Conservation (phyloP, 2,797 vertebrate genomes). For the Xenops minutus region DNA sequence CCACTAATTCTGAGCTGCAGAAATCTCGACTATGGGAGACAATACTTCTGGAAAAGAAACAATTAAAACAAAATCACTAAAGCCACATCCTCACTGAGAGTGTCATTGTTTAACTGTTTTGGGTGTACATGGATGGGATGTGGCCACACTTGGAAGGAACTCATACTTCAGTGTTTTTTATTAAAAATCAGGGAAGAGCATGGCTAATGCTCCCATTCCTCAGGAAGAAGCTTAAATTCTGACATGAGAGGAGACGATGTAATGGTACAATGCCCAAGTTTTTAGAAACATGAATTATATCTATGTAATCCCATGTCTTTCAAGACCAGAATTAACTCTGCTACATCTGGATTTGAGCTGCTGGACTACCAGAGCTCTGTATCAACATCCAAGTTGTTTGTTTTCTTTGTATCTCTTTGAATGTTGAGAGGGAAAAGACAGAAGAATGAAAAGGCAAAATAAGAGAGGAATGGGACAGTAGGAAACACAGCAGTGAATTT, state of each 20-base stretch:
- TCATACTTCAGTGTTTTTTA: background rate
- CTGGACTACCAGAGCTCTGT: background rate
- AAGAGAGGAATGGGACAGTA: background rate
- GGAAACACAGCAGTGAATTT: background rate
- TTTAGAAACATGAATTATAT: background rate
- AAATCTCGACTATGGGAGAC: constrained; percentile 14
- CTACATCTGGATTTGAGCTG: background rate
- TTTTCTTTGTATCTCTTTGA: background rate
- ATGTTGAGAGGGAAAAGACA: background rate
- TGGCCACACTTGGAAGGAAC: background rate
- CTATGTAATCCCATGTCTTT: background rate
- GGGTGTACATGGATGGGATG: constrained; percentile 1
- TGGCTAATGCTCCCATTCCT: background rate
- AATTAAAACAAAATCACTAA: constrained; percentile 44
- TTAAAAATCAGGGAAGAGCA: background rate
- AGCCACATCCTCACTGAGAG: constrained; percentile 56
- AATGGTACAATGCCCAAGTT: background rate
- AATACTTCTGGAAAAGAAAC: constrained; percentile 54
- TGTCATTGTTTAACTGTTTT: constrained; percentile 37
- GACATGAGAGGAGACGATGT: background rate
- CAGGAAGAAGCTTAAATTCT: background rate
- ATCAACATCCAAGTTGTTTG: background rate
- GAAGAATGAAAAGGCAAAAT: background rate
- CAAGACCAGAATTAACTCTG: background rate
- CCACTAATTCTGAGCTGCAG: constrained; percentile 44